A percentile compares a stretch with the other conserved stretches of the same genome.
Evolutionary conservation across 1,140 invertebrate species (phyloP).

Genomic region (Megalopta genalis): DNA sequence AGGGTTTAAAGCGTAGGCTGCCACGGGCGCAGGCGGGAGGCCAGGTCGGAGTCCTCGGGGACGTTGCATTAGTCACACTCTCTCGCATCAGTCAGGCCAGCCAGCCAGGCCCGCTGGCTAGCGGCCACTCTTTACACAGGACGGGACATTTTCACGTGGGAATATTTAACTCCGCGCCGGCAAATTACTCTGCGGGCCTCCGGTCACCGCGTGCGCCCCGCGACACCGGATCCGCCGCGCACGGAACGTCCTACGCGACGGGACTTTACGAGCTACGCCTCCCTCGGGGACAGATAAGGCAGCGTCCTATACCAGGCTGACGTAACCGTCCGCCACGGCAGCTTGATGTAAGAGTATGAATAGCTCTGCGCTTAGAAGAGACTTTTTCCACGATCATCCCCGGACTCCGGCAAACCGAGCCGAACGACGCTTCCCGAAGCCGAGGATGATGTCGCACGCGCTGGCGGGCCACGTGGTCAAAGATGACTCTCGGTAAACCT

Average conservation of each 20-base stretch:
- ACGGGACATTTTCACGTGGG: constrained; percentile 65
- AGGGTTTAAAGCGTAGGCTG: constrained; percentile 22
- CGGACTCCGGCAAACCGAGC: no score
- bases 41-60: constrained; percentile 52
- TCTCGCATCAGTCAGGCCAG: constrained; percentile 62
- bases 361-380: not conserved
- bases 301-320: constrained; percentile 5
- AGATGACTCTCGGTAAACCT: no score
- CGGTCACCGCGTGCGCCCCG: constrained; percentile 36
- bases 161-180: constrained; percentile 67
- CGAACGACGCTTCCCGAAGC: no score
- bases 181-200: constrained; percentile 59
- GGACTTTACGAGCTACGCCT: constrained; percentile 47
- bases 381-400: no score
- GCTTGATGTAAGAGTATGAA: constrained; percentile 17
- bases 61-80: constrained; percentile 69
- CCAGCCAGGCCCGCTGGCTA: not conserved
- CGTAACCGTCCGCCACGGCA: not conserved
- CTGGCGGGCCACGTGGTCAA: no score
- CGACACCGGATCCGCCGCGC: constrained; percentile 15
- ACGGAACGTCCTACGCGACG: constrained; percentile 37
- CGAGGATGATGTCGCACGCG: no score
- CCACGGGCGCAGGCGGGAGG: constrained; percentile 8
- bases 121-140: constrained; percentile 4
- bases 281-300: constrained; percentile 46